Conservation (phyloP, 2,888 invertebrate genomes). For the Chromoteleia sp. region DNA sequence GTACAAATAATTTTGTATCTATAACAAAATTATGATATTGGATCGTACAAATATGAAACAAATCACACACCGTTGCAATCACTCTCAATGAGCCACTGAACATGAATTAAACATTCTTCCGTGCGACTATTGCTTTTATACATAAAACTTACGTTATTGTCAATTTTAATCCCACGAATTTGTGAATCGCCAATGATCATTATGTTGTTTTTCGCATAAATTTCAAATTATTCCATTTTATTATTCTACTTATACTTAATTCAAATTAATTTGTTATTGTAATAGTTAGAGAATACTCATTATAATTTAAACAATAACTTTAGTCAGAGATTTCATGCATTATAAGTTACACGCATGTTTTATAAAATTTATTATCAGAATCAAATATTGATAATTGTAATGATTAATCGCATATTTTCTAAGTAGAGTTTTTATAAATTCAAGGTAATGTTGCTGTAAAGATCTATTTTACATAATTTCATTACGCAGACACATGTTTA, state of each 20-base stretch:
- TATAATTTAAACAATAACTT: too few relatives aligned
- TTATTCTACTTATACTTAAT: too few relatives aligned
- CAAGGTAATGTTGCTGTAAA: constrained; percentile 3
- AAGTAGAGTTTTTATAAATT: constrained; percentile 2
- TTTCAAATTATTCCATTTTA: too few relatives aligned
- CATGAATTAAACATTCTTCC: constrained; percentile 1
- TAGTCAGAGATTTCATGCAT: too few relatives aligned
- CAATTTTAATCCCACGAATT: too few relatives aligned
- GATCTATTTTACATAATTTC: constrained; percentile 19
- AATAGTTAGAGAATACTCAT: too few relatives aligned
- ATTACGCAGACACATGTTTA: background rate
- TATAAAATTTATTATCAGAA: constrained; percentile 3
- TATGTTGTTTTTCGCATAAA: too few relatives aligned
- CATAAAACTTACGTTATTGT: too few relatives aligned
- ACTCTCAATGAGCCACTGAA: background rate
- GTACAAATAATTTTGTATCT: constrained; percentile 14
- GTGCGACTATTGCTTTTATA: too few relatives aligned
- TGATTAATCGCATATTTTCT: constrained; percentile 2
- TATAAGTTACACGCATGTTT: background rate
- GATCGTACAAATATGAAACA: constrained; percentile 43
- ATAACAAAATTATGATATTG: constrained; percentile 43
- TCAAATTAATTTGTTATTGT: too few relatives aligned
- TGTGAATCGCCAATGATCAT: too few relatives aligned
- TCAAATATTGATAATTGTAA: constrained; percentile 15
- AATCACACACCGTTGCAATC: constrained; percentile 37